Conservation (phyloP, 2,113 vertebrate genomes). For the Phyllopteryx taeniolatus region DNA sequence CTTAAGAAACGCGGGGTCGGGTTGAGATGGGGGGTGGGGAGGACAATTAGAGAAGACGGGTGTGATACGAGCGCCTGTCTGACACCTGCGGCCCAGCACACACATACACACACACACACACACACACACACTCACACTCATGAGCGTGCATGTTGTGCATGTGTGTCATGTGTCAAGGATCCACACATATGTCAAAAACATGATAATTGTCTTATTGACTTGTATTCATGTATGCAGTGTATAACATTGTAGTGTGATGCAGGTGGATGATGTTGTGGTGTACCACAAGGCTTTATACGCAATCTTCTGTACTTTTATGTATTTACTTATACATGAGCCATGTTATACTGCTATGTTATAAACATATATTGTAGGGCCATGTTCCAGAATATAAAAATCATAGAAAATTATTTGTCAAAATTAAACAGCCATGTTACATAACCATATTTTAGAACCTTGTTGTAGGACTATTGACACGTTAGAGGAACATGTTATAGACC, state of each 20-base stretch:
- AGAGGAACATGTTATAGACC: too few species aligned
- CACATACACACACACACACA: not conserved
- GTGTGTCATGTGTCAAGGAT: not conserved
- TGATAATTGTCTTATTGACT: not conserved
- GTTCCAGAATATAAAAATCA: too few species aligned
- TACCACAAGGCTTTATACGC: not conserved
- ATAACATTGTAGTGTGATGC: not conserved
- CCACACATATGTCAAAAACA: not conserved
- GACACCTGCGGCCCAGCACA: slow-evolving; percentile 2
- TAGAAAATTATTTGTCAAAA: too few species aligned
- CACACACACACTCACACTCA: too few species aligned
- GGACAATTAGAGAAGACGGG: not conserved
- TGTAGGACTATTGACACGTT: too few species aligned
- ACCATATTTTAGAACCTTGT: too few species aligned
- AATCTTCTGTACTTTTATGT: not conserved
- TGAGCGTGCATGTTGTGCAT: not conserved
- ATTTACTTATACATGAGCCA: too few species aligned
- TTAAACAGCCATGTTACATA: too few species aligned
- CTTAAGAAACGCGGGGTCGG: not conserved
- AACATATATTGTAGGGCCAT: too few species aligned
- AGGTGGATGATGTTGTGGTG: not conserved
- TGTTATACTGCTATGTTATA: too few species aligned
- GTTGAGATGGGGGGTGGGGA: not conserved
- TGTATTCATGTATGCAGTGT: not conserved
- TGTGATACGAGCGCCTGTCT: not conserved